Conservation (phyloP, 1,140 invertebrate genomes). For the Drosophila setifemur region DNA sequence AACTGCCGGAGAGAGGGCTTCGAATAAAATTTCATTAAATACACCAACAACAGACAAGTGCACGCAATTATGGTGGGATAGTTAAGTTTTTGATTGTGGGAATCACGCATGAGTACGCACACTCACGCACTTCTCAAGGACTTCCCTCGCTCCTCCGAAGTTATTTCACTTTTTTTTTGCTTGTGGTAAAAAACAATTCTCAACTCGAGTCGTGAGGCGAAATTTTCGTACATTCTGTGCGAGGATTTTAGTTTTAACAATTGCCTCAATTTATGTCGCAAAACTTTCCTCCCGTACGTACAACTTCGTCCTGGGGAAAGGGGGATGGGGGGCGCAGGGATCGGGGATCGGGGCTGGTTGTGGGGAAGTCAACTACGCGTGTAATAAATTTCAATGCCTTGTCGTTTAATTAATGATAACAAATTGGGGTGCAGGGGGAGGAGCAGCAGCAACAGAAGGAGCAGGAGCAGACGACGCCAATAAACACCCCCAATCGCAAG, state of each 20-base stretch:
- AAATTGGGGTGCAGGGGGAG: slow-evolving; percentile 47
- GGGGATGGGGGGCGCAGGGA: not conserved
- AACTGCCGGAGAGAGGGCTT: slow-evolving; percentile 34
- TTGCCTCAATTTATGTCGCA: slow-evolving; percentile 80
- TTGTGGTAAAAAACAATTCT: slow-evolving; percentile 68
- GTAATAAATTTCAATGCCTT: slow-evolving; percentile 81
- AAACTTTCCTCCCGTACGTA: slow-evolving; percentile 56
- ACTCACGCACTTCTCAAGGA: slow-evolving; percentile 22
- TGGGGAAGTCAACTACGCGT: slow-evolving; percentile 63
- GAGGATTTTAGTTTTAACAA: slow-evolving; percentile 78
- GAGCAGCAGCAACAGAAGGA: slow-evolving; percentile 20
- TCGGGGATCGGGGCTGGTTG: not conserved
- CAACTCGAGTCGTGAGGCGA: slow-evolving; percentile 71
- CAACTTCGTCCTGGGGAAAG: slow-evolving; percentile 42
- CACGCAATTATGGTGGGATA: slow-evolving; percentile 80
- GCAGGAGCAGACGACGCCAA: slow-evolving; percentile 21
- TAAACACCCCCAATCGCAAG: not conserved
- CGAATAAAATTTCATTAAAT: slow-evolving; percentile 80
- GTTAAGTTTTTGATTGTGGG: slow-evolving; percentile 81
- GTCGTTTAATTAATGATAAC: slow-evolving; percentile 81
- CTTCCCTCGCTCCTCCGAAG: slow-evolving; percentile 13
- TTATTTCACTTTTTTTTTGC: slow-evolving; percentile 4
- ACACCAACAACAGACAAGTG: slow-evolving; percentile 78
- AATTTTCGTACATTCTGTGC: slow-evolving; percentile 68
- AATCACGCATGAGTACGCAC: slow-evolving; percentile 78